These are phyloP conservation scores for Lamprologus ornatipinnis DNA, from an alignment of 2,113 vertebrate genomes.

Conservation along the genomic window DNA sequence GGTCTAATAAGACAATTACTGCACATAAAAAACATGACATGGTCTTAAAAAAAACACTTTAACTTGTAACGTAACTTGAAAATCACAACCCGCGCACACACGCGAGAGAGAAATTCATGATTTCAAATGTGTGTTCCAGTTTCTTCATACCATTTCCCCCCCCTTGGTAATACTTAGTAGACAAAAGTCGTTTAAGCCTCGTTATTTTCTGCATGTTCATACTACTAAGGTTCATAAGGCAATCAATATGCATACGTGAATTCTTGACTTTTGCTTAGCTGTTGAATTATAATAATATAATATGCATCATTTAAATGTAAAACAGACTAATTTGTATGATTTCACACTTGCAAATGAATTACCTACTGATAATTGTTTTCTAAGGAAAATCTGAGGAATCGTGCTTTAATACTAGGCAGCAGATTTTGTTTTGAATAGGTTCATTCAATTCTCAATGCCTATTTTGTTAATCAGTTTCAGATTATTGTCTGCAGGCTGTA, in stretches of 20 bases:
- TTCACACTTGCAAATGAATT: background rate
- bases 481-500: constrained; percentile 7
- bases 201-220: background rate
- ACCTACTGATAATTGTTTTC: background rate
- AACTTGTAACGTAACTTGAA: background rate
- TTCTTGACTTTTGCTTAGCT: background rate
- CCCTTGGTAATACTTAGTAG: background rate
- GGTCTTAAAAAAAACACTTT: background rate
- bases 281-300: background rate
- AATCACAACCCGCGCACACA: too few relatives aligned
- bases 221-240: background rate
- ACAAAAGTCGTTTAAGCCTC: background rate
- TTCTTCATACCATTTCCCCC: fast-evolving
- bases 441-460: background rate
- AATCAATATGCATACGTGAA: background rate
- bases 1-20: background rate
- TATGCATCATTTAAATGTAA: background rate
- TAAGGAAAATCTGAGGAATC: background rate
- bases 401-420: background rate
- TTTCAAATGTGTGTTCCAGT: background rate
- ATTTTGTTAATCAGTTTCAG: constrained; percentile 5
- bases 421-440: background rate
- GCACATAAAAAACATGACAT: background rate
- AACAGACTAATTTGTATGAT: background rate
- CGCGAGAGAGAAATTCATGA: background rate